phyloP scores from a whole-genome alignment of 2,113 vertebrate genomes.

The Hucho hucho region DNA sequence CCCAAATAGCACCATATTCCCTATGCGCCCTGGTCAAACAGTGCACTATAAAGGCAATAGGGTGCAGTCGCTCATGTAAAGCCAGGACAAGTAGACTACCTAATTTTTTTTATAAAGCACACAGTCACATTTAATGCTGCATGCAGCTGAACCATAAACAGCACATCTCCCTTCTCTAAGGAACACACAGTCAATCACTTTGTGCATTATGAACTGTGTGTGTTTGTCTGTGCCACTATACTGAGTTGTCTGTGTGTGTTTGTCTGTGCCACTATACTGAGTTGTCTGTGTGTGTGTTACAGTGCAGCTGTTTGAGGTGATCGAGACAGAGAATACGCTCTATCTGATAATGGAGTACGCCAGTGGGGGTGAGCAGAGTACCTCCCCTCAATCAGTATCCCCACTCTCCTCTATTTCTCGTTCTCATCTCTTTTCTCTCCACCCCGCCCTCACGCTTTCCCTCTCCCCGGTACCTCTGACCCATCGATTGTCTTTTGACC shows the following conservation, averaged over 20 bases:
- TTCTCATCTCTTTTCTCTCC: neutral
- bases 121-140: no score
- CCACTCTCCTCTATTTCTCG: neutral
- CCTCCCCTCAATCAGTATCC: neutral
- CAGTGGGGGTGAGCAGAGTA: conserved; percentile 77
- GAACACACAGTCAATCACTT: no score
- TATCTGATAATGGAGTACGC: conserved; percentile 90
- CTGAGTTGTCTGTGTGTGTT: conserved; percentile 4
- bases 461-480: conserved; percentile 13
- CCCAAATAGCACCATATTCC: no score
- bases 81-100: no score
- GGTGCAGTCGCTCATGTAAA: no score
- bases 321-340: conserved; percentile 86
- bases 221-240: neutral
- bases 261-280: neutral
- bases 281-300: conserved; percentile 32
- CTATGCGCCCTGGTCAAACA: no score
- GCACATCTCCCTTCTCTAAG: no score
- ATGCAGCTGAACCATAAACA: no score
- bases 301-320: conserved; percentile 89
- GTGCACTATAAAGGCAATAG: no score
- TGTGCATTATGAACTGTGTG: neutral
- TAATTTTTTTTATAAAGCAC: no score
- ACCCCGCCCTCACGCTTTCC: neutral
- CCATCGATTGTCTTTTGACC: conserved; percentile 19